Evolutionary conservation across 2,113 vertebrate genomes (phyloP).

Genomic region (Natator depressus): DNA sequence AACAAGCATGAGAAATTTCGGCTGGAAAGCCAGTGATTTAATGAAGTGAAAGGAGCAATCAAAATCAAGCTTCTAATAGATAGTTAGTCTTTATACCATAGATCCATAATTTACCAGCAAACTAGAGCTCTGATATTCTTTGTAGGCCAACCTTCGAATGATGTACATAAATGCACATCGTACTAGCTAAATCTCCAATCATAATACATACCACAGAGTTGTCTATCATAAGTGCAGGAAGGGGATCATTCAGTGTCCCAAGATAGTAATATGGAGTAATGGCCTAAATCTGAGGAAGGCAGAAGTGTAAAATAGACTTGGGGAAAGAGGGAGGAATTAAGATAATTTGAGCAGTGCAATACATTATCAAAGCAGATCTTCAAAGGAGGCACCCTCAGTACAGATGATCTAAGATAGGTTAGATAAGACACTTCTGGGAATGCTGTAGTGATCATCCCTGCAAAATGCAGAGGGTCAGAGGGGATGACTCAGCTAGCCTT

Average conservation of each 20-base stretch:
- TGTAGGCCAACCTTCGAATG: conserved; percentile 18
- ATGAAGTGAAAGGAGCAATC: conserved; percentile 26
- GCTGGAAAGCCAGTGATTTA: neutral
- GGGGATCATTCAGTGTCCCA: neutral
- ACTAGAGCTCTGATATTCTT: neutral
- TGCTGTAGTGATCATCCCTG: neutral
- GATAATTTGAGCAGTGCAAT: neutral
- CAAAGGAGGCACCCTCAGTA: neutral
- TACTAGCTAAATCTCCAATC: conserved; percentile 61
- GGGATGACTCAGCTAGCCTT: neutral
- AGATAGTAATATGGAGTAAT: conserved; percentile 50
- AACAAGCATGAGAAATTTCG: conserved; percentile 16
- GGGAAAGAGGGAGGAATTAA: conserved; percentile 5
- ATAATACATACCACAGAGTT: neutral
- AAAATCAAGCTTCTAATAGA: conserved; percentile 1
- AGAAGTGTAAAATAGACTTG: conserved; percentile 36
- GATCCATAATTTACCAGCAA: neutral
- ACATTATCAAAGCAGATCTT: conserved; percentile 46
- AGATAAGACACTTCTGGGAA: neutral
- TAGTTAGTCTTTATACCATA: neutral
- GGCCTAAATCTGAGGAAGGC: conserved; percentile 25
- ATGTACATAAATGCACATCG: conserved; percentile 22
- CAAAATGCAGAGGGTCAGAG: conserved; percentile 26
- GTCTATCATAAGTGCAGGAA: conserved; percentile 40
- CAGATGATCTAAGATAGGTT: neutral